These are phyloP conservation scores for Brachionus koreanus DNA, from an alignment of 1,140 invertebrate species.

Conservation along the genomic window DNA sequence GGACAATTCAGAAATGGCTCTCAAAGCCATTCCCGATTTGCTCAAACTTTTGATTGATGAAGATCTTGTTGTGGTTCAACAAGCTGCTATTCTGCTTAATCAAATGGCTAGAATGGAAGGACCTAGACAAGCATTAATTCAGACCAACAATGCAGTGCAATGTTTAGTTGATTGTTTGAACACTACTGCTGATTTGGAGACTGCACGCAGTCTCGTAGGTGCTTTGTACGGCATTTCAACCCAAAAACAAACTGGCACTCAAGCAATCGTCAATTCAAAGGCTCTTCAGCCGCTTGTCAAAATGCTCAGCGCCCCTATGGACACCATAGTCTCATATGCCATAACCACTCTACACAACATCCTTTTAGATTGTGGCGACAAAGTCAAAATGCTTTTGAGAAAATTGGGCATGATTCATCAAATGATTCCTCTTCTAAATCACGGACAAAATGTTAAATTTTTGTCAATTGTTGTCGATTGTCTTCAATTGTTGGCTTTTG, in stretches of 20 bases:
- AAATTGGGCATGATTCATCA: slow-evolving; percentile 92
- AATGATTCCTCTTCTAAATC: slow-evolving; percentile 58
- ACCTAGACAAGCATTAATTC: slow-evolving; percentile 95
- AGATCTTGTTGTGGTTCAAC: slow-evolving; percentile 82
- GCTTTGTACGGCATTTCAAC: slow-evolving; percentile 95
- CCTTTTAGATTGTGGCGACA: slow-evolving; percentile 84
- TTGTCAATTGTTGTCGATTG: slow-evolving; percentile 98
- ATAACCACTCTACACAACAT: slow-evolving; percentile 97
- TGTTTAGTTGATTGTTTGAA: slow-evolving; percentile 85
- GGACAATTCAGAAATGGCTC: slow-evolving; percentile 92
- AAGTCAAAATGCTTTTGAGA: slow-evolving; percentile 93
- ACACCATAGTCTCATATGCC: slow-evolving; percentile 96
- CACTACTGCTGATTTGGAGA: slow-evolving; percentile 91
- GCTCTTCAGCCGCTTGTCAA: slow-evolving; percentile 75
- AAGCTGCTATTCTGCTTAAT: slow-evolving; percentile 97
- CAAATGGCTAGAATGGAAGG: slow-evolving; percentile 97
- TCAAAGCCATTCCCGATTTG: slow-evolving; percentile 91
- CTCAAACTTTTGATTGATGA: slow-evolving; percentile 96
- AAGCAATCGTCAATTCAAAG: slow-evolving; percentile 36
- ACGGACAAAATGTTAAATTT: slow-evolving; percentile 69
- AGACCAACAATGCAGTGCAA: slow-evolving; percentile 89
- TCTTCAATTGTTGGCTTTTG: slow-evolving; percentile 93
- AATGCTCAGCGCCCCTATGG: slow-evolving; percentile 89
- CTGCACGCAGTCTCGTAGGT: slow-evolving; percentile 79
- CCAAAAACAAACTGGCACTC: slow-evolving; percentile 69